Conservation (phyloP, 2,888 invertebrate species). For the Drosophila neutralis region DNA sequence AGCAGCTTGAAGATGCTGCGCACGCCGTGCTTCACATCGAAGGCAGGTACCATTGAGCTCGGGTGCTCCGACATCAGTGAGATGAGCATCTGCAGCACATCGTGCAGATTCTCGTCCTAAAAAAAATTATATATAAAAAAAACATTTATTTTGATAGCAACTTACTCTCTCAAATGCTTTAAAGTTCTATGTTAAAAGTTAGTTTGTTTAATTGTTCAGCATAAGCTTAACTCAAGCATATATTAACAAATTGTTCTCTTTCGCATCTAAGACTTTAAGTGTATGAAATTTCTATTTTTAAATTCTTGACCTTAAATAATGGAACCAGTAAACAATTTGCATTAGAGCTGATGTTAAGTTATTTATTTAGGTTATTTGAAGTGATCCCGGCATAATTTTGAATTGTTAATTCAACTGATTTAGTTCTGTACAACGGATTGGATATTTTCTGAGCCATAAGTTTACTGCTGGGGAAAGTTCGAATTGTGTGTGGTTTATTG, state of each 20-base stretch:
- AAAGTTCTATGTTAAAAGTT: not conserved
- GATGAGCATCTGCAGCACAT: constrained; percentile 98
- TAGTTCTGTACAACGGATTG: not conserved
- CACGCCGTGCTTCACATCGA: constrained; percentile 98
- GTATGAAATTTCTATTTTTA: not conserved
- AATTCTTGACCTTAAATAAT: not conserved
- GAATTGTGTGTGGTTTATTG: not conserved
- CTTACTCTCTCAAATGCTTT: not conserved
- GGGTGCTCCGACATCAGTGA: constrained; percentile 99
- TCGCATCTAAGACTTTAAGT: not conserved
- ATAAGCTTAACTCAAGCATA: not conserved
- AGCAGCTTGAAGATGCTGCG: constrained; percentile 98
- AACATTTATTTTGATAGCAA: not conserved
- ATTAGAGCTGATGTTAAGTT: not conserved
- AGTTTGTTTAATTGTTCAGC: not conserved
- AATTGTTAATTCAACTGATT: not conserved
- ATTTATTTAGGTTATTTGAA: not conserved
- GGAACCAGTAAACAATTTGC: not conserved
- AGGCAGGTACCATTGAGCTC: constrained; percentile 99
- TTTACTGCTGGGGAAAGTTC: not conserved
- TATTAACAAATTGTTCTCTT: not conserved
- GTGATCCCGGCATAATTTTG: not conserved
- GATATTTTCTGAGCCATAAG: not conserved
- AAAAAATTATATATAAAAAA: not conserved
- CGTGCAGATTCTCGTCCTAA: constrained; percentile 98